Conservation (phyloP, 37 sponge, comb jelly and placozoan species). For the Lycopodina hypogea region DNA sequence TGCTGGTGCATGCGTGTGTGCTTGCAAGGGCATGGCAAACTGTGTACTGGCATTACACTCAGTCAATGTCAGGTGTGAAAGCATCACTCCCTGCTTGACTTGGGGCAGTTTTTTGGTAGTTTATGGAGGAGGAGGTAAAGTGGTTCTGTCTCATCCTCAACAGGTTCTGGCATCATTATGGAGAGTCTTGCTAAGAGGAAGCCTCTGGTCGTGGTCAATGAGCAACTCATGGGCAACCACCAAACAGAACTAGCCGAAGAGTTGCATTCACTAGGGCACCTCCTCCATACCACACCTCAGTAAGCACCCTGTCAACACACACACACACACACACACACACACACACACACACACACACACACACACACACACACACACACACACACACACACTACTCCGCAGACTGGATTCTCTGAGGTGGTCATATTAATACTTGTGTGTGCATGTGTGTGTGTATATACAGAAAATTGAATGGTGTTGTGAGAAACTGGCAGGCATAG, state of each 20-base stretch:
- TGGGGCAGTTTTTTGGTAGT: too few species aligned
- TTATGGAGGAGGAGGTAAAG: not conserved
- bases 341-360: not conserved
- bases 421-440: not conserved
- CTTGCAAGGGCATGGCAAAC: too few species aligned
- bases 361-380: not conserved
- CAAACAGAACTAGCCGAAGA: conserved; percentile 84
- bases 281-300: conserved; percentile 66
- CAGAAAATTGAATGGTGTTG: conserved; percentile 31
- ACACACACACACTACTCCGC: not conserved
- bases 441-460: too few species aligned
- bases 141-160: not conserved
- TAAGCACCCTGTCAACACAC: not conserved
- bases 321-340: too few species aligned
- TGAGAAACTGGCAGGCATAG: conserved; percentile 10
- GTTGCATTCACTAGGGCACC: conserved; percentile 62
- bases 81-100: too few species aligned
- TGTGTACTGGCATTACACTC: too few species aligned
- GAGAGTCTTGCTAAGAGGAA: conserved; percentile 72
- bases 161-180: conserved; percentile 85
- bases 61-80: too few species aligned
- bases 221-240: conserved; percentile 85
- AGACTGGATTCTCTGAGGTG: not conserved
- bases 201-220: conserved; percentile 90
- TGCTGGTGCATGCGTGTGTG: too few species aligned